Evolutionary conservation across 1,140 invertebrate species (phyloP).

Genomic region (Drosophila pseudoananassae): DNA sequence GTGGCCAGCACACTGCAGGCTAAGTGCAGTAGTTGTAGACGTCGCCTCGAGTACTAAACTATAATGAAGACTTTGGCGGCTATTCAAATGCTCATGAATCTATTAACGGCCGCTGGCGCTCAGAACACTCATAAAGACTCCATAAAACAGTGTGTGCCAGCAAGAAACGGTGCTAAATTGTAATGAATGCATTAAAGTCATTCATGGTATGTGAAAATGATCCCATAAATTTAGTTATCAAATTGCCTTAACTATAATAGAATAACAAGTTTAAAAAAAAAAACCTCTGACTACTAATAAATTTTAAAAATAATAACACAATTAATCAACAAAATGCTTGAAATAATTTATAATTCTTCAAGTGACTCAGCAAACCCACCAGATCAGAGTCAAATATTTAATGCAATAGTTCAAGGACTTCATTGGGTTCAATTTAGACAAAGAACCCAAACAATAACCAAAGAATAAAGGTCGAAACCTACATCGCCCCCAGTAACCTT

Average conservation of each 20-base stretch:
- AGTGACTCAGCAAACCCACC: too few species aligned
- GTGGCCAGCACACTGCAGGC: slow-evolving; percentile 10
- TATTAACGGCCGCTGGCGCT: slow-evolving; percentile 13
- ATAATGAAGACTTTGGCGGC: slow-evolving; percentile 38
- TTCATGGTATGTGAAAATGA: slow-evolving; percentile 1
- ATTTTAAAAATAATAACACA: too few species aligned
- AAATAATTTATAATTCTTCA: not conserved
- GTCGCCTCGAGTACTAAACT: slow-evolving; percentile 36
- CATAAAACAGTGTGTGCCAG: slow-evolving; percentile 1
- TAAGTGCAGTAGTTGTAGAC: slow-evolving; percentile 24
- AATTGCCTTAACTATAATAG: not conserved
- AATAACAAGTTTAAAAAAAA: not conserved
- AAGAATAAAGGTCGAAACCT: slow-evolving; percentile 1
- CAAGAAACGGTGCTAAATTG: slow-evolving; percentile 12
- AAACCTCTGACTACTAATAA: too few species aligned
- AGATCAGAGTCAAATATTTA: slow-evolving; percentile 1
- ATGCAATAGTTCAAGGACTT: slow-evolving; percentile 14
- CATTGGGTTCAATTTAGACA: slow-evolving; percentile 2
- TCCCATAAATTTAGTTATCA: not conserved
- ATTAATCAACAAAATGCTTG: not conserved
- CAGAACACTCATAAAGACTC: slow-evolving; percentile 3
- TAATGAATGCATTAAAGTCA: slow-evolving; percentile 11
- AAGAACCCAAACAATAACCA: slow-evolving; percentile 5
- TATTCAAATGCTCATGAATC: slow-evolving; percentile 35
- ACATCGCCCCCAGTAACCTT: not conserved